These are phyloP conservation scores for Eupithecia abbreviata DNA, from an alignment of 2,888 invertebrate genomes.

Conservation along the genomic window DNA sequence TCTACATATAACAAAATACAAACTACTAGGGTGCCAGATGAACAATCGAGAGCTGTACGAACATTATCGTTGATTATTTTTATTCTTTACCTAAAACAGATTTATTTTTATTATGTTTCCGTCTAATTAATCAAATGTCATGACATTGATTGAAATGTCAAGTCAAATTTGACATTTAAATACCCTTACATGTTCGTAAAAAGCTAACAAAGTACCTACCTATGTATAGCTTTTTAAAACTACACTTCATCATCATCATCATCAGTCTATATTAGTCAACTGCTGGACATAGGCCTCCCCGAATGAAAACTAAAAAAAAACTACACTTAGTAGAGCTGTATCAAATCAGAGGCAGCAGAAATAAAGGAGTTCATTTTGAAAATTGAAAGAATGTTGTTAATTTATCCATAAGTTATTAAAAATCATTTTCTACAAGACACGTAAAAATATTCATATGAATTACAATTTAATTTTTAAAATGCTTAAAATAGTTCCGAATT, in stretches of 20 bases:
- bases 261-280: too few species aligned
- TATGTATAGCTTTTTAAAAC: not conserved
- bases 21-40: not conserved
- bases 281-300: too few species aligned
- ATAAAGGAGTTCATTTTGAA: not conserved
- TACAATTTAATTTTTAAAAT: too few species aligned
- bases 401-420: too few species aligned
- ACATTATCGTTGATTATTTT: conserved; percentile 28
- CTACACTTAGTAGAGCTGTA: not conserved
- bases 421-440: too few species aligned
- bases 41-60: not conserved
- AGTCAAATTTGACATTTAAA: conserved; percentile 27
- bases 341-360: not conserved
- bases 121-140: conserved; percentile 39
- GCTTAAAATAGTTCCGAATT: too few species aligned
- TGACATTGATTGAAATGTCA: conserved; percentile 16
- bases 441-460: too few species aligned
- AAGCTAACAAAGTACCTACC: not conserved
- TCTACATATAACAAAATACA: not conserved
- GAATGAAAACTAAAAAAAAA: too few species aligned
- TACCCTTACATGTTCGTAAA: not conserved
- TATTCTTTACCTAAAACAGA: conserved; percentile 28
- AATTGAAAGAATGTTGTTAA: too few species aligned
- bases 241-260: too few species aligned
- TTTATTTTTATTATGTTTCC: conserved; percentile 25